Evolutionary conservation across 2,888 invertebrate species (phyloP), one percentile per base, ranked within the genome.

Genomic region (Erebia aethiops): DNA sequence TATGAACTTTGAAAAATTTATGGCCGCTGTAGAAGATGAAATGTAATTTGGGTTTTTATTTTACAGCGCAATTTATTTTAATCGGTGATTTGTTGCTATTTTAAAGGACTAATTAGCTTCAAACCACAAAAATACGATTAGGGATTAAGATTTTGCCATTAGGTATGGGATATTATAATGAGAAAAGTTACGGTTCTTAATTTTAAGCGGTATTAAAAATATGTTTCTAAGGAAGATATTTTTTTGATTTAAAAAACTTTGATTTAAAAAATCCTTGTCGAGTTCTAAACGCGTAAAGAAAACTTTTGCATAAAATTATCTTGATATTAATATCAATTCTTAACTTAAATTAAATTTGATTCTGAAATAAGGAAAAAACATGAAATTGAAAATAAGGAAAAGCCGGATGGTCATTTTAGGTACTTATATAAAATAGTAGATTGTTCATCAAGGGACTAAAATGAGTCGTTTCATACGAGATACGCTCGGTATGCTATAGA

Each of bases 1-100:
- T 63, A 67, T 46, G 26, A 67, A 72, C 56, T 49, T 58, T 49
- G 52, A 69, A 58, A 64, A 52, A 63, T 72, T 72, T 72, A 72
- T 67, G 43, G 66, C 63, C 62, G 63, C 51, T 67, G 54, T 57
- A 21, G 65, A 71, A 69, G 26, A 57, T 69, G 68, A 54, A 64
- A 67, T 26, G 57, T 67, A 71, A 58, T 64, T 46, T 57, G 56
- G 54, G 65, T 58, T 67, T 49, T 58, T 26, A 26, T 67, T 67
- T 67, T 58, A 67, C 57, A 58, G 13, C 26, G 54, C 49, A 14
- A 67, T 67, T 67, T 58, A 58, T 67, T 67, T 58, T 21, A 58
- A 67, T 49, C 67, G 67, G 46, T 58, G 67, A 67, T 67, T 57
- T 66, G 65, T 66, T 21, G 56, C 54, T 66, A 56, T 56, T 66